Evolutionary conservation across 1,140 invertebrate species (phyloP).

Genomic region (Pantala flavescens): DNA sequence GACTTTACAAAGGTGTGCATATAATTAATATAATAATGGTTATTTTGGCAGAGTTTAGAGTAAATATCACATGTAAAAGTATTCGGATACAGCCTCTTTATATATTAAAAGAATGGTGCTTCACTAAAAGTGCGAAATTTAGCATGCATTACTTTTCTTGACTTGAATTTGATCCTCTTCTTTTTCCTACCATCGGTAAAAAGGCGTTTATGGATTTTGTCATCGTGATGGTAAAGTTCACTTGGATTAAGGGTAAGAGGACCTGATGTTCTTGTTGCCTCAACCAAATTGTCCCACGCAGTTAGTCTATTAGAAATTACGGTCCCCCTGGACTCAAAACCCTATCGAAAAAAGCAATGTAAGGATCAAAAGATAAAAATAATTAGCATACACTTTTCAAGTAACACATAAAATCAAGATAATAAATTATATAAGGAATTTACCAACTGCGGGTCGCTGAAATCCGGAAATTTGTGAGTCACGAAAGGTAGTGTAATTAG

Average conservation of each 20-base stretch:
- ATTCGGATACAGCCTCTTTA: too few species aligned
- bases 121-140: too few species aligned
- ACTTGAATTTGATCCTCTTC: background rate
- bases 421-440: constrained; percentile 25
- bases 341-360: constrained; percentile 35
- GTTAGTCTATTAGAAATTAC: constrained; percentile 60
- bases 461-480: constrained; percentile 57
- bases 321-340: constrained; percentile 85
- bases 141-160: too few species aligned
- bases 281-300: constrained; percentile 72
- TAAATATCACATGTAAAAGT: too few species aligned
- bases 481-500: constrained; percentile 61
- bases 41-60: too few species aligned
- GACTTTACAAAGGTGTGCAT: too few species aligned
- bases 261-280: constrained; percentile 56
- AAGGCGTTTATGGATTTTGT: background rate
- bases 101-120: too few species aligned
- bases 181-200: background rate
- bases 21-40: too few species aligned
- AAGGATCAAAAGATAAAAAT: constrained; percentile 24
- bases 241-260: constrained; percentile 61
- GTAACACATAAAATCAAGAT: background rate
- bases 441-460: constrained; percentile 63
- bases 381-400: constrained; percentile 12
- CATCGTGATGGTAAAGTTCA: constrained; percentile 33